These are phyloP conservation scores for Taxidea taxus DNA, from an alignment of 2,113 vertebrate species.

Conservation along the genomic window DNA sequence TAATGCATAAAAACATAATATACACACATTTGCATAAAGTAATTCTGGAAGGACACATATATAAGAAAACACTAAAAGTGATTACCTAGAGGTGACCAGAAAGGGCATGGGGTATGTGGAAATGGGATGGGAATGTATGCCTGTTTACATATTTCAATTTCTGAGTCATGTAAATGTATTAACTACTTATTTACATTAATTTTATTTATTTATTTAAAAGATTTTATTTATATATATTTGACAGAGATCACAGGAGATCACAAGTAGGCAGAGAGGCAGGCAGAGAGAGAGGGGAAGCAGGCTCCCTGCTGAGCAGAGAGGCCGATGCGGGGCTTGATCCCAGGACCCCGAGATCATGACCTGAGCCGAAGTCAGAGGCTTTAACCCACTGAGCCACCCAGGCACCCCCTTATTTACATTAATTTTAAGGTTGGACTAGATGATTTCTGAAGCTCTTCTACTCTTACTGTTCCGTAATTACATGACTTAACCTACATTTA, in stretches of 20 bases:
- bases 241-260: too few species aligned
- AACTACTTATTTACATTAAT: neutral
- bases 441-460: constrained; percentile 17
- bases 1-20: neutral
- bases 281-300: too few species aligned
- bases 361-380: too few species aligned
- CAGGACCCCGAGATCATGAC: too few species aligned
- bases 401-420: neutral
- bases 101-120: neutral
- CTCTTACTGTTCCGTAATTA: neutral
- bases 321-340: too few species aligned
- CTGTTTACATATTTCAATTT: neutral
- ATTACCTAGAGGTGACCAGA: neutral
- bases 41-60: neutral
- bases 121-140: neutral
- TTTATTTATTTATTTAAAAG: too few species aligned
- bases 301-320: too few species aligned
- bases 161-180: neutral
- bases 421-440: neutral
- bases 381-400: too few species aligned
- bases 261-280: too few species aligned
- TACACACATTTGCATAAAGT: neutral
- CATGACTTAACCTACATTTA: constrained; percentile 12
- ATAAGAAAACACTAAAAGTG: constrained; percentile 13
- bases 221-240: too few species aligned